Conservation (phyloP, 2,888 invertebrate genomes). For the Rhyacophila evoluta region DNA sequence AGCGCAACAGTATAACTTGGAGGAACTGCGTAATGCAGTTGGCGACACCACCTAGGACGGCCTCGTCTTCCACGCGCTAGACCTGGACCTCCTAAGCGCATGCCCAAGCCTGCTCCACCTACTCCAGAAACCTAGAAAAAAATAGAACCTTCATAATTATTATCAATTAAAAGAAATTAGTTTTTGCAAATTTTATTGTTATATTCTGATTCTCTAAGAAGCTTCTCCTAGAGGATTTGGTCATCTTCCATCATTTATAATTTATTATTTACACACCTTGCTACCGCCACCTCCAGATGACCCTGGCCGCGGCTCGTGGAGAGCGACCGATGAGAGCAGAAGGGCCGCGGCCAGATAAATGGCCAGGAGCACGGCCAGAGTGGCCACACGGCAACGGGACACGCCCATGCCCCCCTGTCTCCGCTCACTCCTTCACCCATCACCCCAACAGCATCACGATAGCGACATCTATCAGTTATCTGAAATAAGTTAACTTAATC, state of each 20-base stretch:
- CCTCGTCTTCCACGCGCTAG: constrained; percentile 56
- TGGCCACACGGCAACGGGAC: constrained; percentile 63
- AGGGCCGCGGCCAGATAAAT: constrained; percentile 64
- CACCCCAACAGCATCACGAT: constrained; percentile 8
- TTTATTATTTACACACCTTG: constrained; percentile 35
- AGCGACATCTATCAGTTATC: neutral
- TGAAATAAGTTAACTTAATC: too few relatives aligned
- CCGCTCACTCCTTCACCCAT: neutral
- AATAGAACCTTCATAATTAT: too few relatives aligned
- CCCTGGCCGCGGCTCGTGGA: constrained; percentile 59
- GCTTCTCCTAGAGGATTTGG: too few relatives aligned
- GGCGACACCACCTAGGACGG: constrained; percentile 69
- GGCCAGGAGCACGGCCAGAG: constrained; percentile 61
- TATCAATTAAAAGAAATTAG: too few relatives aligned
- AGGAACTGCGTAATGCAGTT: constrained; percentile 60
- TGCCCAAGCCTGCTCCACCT: constrained; percentile 44
- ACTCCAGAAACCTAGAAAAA: constrained; percentile 35
- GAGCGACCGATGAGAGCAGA: constrained; percentile 63
- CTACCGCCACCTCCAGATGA: constrained; percentile 20
- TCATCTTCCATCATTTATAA: too few relatives aligned
- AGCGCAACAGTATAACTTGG: constrained; percentile 74
- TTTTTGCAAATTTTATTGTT: too few relatives aligned
- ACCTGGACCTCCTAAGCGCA: constrained; percentile 42
- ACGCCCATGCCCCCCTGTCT: constrained; percentile 58
- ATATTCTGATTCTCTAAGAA: too few relatives aligned